Evolutionary conservation across 2,888 invertebrate genomes (phyloP).

Genomic region (Ernsta delagoae): DNA sequence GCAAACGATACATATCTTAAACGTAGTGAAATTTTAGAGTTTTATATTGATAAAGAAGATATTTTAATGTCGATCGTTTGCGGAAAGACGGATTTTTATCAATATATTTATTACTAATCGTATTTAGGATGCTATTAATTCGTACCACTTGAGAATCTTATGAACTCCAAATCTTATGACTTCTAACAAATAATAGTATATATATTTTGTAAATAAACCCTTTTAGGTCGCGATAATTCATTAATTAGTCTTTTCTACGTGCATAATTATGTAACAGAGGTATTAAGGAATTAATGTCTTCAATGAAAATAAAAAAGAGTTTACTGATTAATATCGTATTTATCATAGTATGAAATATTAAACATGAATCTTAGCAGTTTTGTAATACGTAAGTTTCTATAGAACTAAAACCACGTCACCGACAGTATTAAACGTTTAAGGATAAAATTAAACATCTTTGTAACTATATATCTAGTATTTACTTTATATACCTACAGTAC

Average conservation of each 20-base stretch:
- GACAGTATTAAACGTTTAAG: slow-evolving; percentile 22
- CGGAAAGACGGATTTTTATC: slow-evolving; percentile 76
- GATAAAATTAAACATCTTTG: too few species aligned
- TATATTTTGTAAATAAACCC: slow-evolving; percentile 79
- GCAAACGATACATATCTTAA: slow-evolving; percentile 80
- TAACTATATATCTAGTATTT: too few species aligned
- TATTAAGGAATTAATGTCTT: too few species aligned
- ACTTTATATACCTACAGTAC: slow-evolving; percentile 14
- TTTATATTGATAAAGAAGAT: slow-evolving; percentile 68
- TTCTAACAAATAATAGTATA: slow-evolving; percentile 72
- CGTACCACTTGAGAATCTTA: slow-evolving; percentile 80
- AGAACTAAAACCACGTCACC: not conserved
- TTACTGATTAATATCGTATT: slow-evolving; percentile 26
- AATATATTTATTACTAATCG: slow-evolving; percentile 71
- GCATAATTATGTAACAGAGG: slow-evolving; percentile 53
- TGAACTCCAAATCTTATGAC: slow-evolving; percentile 84
- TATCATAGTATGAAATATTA: slow-evolving; percentile 28
- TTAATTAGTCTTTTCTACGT: slow-evolving; percentile 59
- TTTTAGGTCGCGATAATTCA: slow-evolving; percentile 66
- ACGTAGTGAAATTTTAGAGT: slow-evolving; percentile 75
- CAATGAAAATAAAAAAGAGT: slow-evolving; percentile 9
- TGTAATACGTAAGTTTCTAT: slow-evolving; percentile 9
- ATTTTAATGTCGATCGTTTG: slow-evolving; percentile 66
- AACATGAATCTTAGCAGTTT: slow-evolving; percentile 25
- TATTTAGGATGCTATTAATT: slow-evolving; percentile 64